These are phyloP conservation scores for Intellagama lesueurii DNA, from an alignment of 2,797 vertebrate genomes.

Conservation along the genomic window DNA sequence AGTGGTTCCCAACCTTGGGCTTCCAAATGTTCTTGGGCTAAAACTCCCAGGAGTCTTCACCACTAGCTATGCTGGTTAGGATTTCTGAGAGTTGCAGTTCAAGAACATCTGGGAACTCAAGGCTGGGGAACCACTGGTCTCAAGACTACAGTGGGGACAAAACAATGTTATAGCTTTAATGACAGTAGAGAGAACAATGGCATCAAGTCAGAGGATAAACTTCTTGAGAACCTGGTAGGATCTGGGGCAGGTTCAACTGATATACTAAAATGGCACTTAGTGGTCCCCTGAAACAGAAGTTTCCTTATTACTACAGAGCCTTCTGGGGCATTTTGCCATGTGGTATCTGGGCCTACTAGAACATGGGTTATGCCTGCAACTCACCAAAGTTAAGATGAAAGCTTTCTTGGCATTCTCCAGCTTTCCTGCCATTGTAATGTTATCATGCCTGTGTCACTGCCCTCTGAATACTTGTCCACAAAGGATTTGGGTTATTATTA, in stretches of 20 bases:
- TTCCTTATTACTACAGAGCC: neutral
- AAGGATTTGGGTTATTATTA: neutral
- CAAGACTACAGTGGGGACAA: neutral
- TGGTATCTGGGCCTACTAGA: neutral
- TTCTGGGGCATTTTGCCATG: neutral
- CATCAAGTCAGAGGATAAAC: neutral
- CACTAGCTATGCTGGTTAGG: too few species aligned
- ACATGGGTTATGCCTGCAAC: neutral
- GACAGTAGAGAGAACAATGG: neutral
- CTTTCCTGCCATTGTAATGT: neutral
- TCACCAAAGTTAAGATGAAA: too few species aligned
- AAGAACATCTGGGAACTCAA: too few species aligned
- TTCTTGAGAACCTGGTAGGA: neutral
- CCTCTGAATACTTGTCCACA: neutral
- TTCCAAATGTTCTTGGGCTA: too few species aligned
- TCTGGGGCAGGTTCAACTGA: neutral
- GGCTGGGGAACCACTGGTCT: too few species aligned
- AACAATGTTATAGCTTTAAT: neutral
- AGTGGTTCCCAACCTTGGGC: too few species aligned
- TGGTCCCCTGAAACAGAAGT: neutral
- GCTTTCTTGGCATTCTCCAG: neutral
- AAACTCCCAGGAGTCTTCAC: too few species aligned
- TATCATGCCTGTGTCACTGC: neutral
- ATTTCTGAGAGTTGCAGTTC: too few species aligned
- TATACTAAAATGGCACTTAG: neutral